Percentiles rank a stretch among this genome's conserved stretches.
phyloP scores from a whole-genome alignment of 2,113 vertebrate species.

The Myrmecophaga tridactyla region DNA sequence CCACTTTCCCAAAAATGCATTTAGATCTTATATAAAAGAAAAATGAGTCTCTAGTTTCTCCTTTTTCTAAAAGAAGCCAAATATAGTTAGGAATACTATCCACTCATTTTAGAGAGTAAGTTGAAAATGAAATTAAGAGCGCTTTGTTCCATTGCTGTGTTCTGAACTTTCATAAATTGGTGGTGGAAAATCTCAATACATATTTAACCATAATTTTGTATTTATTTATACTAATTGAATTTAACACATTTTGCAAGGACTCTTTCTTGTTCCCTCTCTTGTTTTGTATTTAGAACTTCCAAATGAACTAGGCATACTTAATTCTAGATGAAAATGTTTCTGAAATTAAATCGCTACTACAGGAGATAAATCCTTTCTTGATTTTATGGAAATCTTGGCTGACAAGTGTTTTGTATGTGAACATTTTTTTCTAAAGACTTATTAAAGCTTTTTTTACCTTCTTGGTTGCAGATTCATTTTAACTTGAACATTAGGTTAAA shows the following conservation, averaged over 20 bases:
- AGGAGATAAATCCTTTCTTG: background rate
- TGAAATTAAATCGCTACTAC: background rate
- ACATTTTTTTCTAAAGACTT: background rate
- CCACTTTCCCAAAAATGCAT: no score
- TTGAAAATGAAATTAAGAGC: background rate
- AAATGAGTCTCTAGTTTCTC: background rate
- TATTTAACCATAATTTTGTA: background rate
- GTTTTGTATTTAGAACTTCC: background rate
- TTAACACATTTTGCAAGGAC: background rate
- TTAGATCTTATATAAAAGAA: background rate
- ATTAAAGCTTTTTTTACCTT: conserved; percentile 1
- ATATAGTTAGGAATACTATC: background rate
- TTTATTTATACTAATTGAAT: background rate
- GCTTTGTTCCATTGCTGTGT: background rate
- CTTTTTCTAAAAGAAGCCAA: background rate
- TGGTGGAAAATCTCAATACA: background rate
- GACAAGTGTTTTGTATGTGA: background rate
- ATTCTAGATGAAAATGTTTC: conserved; percentile 17
- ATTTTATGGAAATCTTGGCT: background rate
- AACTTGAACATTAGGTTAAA: background rate
- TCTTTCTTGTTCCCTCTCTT: background rate
- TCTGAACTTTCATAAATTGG: background rate
- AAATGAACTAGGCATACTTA: background rate
- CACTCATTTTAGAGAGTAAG: background rate
- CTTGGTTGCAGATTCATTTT: background rate